phyloP scores from a whole-genome alignment of 2,113 vertebrate species.

The Oplegnathus fasciatus region DNA sequence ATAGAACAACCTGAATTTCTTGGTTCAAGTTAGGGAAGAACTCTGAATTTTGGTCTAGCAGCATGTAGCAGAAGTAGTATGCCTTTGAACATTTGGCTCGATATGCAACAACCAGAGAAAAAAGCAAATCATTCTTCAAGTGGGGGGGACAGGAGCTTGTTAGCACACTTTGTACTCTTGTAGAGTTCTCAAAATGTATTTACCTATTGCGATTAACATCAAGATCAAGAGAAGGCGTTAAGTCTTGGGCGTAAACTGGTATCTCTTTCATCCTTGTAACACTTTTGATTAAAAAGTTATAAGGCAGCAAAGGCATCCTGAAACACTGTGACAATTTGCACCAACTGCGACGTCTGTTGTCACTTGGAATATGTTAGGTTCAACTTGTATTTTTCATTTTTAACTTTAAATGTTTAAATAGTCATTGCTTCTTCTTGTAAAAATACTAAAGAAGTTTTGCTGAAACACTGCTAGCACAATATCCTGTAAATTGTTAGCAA shows the following conservation, averaged over 20 bases:
- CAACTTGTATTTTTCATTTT: background rate
- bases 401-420: background rate
- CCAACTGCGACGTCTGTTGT: background rate
- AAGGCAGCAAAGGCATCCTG: conserved; percentile 19
- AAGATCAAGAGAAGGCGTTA: conserved; percentile 41
- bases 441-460: background rate
- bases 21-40: background rate
- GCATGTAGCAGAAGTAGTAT: background rate
- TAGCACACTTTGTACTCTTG: conserved; percentile 35
- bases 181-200: conserved; percentile 44
- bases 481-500: too few relatives aligned
- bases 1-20: background rate
- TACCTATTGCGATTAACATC: conserved; percentile 26
- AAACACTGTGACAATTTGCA: conserved; percentile 5
- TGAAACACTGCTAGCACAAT: too few relatives aligned
- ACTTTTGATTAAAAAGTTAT: conserved; percentile 58
- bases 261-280: conserved; percentile 24
- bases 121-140: conserved; percentile 4
- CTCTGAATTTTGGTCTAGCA: background rate
- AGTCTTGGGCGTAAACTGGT: conserved; percentile 3
- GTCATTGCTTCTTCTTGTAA: background rate
- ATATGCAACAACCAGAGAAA: background rate
- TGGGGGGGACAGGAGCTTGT: background rate
- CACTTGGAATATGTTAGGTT: background rate
- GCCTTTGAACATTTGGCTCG: conserved; percentile 36